phyloP scores from a whole-genome alignment of 2,888 invertebrate genomes.

The Eupithecia subfuscata region DNA sequence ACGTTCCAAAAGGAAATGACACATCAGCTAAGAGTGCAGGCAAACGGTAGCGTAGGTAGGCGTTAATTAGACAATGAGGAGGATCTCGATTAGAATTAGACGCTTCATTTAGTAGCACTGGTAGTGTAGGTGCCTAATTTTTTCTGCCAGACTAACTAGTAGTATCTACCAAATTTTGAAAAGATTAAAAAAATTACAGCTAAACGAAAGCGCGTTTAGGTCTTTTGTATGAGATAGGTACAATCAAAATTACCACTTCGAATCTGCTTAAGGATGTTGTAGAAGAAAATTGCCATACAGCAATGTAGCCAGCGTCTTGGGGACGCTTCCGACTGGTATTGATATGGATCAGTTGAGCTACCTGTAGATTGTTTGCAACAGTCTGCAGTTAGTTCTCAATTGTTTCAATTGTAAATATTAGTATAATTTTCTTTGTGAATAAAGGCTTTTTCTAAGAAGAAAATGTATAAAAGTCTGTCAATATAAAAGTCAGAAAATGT shows the following conservation, averaged over 20 bases:
- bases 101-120: neutral
- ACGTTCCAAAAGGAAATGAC: constrained; percentile 7
- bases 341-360: too few species aligned
- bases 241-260: neutral
- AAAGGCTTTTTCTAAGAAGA: too few species aligned
- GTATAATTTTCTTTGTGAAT: too few species aligned
- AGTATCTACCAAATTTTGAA: neutral
- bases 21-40: constrained; percentile 5
- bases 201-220: neutral
- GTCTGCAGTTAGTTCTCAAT: too few species aligned
- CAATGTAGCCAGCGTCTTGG: too few species aligned
- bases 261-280: neutral
- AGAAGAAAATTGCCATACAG: constrained; percentile 3
- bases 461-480: neutral
- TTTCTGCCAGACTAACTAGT: neutral
- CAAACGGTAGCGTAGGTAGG: constrained; percentile 14
- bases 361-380: too few species aligned
- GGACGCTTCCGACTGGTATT: too few species aligned
- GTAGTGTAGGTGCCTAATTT: neutral
- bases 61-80: constrained; percentile 18
- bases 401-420: too few species aligned
- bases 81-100: neutral
- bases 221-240: constrained; percentile 3
- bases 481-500: too few species aligned
- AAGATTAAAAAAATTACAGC: neutral